These are phyloP conservation scores for Promerops cafer DNA, from an alignment of 2,113 vertebrate genomes.

Conservation along the genomic window DNA sequence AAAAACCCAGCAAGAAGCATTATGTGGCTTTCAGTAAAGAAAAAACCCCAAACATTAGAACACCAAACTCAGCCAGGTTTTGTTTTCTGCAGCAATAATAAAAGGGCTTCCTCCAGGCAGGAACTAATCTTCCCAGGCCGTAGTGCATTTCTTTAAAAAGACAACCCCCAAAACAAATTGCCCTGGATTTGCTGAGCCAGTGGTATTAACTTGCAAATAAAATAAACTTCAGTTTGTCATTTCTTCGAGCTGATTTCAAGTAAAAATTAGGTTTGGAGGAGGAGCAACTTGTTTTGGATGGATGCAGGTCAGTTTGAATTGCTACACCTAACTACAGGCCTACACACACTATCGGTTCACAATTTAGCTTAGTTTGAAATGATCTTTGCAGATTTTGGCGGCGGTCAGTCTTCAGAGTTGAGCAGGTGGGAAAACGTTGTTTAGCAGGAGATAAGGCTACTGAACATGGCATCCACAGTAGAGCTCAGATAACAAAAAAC, in stretches of 20 bases:
- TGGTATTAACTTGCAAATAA: slow-evolving; percentile 73
- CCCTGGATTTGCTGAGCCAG: slow-evolving; percentile 67
- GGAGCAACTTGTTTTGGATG: slow-evolving; percentile 72
- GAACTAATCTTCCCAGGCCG: slow-evolving; percentile 57
- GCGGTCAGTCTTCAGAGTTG: slow-evolving; percentile 43
- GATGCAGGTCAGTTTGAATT: slow-evolving; percentile 72
- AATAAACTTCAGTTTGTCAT: slow-evolving; percentile 62
- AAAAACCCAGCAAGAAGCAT: slow-evolving; percentile 77
- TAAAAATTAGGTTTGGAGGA: slow-evolving; percentile 68
- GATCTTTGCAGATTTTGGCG: slow-evolving; percentile 59
- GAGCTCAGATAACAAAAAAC: slow-evolving; percentile 75
- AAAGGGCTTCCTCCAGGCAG: slow-evolving; percentile 73
- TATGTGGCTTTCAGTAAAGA: slow-evolving; percentile 71
- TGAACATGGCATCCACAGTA: slow-evolving; percentile 66
- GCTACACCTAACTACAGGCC: slow-evolving; percentile 72
- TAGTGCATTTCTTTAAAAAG: slow-evolving; percentile 74
- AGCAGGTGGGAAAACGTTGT: slow-evolving; percentile 47
- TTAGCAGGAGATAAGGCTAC: slow-evolving; percentile 76
- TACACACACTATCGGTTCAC: slow-evolving; percentile 64
- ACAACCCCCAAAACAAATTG: slow-evolving; percentile 69
- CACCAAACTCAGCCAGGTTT: slow-evolving; percentile 74
- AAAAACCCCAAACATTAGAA: slow-evolving; percentile 62
- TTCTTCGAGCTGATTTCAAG: slow-evolving; percentile 75
- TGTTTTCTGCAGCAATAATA: slow-evolving; percentile 72
- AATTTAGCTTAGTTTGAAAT: slow-evolving; percentile 67